Base-by-base conservation (phyloP, 2,888 invertebrate species). In the Hemistola chrysoprasaria region DNA sequence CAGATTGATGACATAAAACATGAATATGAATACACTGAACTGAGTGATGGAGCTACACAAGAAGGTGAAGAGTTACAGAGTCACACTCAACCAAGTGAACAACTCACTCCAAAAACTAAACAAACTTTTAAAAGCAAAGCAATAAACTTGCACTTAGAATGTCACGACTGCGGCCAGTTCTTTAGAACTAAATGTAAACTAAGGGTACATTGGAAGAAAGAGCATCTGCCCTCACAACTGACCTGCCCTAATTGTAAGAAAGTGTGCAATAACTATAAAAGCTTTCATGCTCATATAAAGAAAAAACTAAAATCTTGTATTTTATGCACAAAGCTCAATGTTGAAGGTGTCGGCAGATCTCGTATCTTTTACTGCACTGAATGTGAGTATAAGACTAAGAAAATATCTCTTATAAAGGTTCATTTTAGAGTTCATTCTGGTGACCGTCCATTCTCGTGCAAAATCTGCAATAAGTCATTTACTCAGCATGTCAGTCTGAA, bases 341-440 rank as follows among this genome's bases (percentile, higher is more conserved):
- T 50, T 8, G 58, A 53, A 35, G 55, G 50, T 6, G 42, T 41
- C 2, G 50, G 50, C 0, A 46, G 28, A 20, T 11, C 32, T 3
- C 40, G 50, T 4, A 7, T 42, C 4, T 56, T 48, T 23, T 22
- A 53, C 24, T 57, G 54, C 9, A 76, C 68, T 27, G 63, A 72
- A 11, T 87, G 86, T 51, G 36, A 52, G 5, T 86, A 83, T 22
- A 70, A 59, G 9, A 59, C 40, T 6, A 35, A 21, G 22, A 8
- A 1, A 9, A 11, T 2, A 7, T 3, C 7, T 1, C 6, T 8
- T 43, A 63, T 83, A n/a, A 49, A 61, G 2, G 45, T 62, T 0
- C 86, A 86, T 49, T 53, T 65, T 3, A 51, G 66, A 0, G 63
- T 51, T 20, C 86, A 85, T 30, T 74, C 58, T 0, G 81, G 84